These are phyloP conservation scores for Allophyes oxyacanthae DNA, from an alignment of 2,888 invertebrate genomes.

Conservation along the genomic window DNA sequence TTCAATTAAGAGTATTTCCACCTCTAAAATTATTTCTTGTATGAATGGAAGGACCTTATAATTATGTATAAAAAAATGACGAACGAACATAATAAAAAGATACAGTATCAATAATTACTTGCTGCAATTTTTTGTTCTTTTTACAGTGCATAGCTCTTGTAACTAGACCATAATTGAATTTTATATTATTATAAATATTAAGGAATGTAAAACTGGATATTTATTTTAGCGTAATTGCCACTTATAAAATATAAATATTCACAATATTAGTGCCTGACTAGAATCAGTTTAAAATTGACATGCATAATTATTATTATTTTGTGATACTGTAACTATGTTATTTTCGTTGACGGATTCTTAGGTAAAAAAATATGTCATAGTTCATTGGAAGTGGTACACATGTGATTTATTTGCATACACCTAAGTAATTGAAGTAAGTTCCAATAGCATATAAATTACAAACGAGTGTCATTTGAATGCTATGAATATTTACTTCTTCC, in stretches of 20 bases:
- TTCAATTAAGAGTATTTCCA: too few species aligned
- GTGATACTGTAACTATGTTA: constrained; percentile 12
- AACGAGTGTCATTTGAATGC: constrained; percentile 29
- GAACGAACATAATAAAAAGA: constrained; percentile 8
- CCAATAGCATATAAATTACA: constrained; percentile 34
- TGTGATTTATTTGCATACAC: constrained; percentile 56
- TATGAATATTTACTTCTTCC: constrained; percentile 28
- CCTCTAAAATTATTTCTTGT: too few species aligned
- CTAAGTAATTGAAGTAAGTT: constrained; percentile 28
- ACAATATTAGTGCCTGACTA: constrained; percentile 33
- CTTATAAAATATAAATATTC: constrained; percentile 14
- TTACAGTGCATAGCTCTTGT: constrained; percentile 6
- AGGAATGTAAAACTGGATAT: constrained; percentile 41
- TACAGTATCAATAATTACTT: constrained; percentile 16
- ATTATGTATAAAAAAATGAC: constrained; percentile 16
- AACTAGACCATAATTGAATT: constrained; percentile 7
- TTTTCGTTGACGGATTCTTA: neutral
- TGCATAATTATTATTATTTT: constrained; percentile 11
- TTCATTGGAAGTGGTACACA: constrained; percentile 38
- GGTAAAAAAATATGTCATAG: neutral
- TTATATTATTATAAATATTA: neutral
- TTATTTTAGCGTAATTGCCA: constrained; percentile 5
- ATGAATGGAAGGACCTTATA: too few species aligned
- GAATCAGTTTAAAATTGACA: constrained; percentile 30
- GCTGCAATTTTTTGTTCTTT: neutral